These are phyloP conservation scores for Drusus annulatus DNA, from an alignment of 1,140 invertebrate species.

Conservation along the genomic window DNA sequence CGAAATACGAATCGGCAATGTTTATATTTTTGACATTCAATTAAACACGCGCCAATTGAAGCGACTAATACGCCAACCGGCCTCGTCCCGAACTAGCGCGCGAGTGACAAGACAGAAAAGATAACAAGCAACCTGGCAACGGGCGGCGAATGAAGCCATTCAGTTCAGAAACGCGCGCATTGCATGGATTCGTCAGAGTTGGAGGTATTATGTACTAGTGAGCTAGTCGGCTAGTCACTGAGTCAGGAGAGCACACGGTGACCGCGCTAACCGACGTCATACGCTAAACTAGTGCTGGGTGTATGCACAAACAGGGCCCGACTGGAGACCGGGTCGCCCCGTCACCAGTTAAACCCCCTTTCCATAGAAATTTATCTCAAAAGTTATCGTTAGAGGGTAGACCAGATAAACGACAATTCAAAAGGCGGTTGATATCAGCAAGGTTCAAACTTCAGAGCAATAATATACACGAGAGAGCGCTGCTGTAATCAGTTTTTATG, in stretches of 20 bases:
- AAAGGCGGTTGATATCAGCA: too few species aligned
- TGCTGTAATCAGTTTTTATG: too few species aligned
- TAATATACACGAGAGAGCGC: too few species aligned
- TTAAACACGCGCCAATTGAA: conserved; percentile 27
- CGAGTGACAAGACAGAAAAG: conserved; percentile 41
- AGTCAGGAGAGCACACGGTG: neutral
- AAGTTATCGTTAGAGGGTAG: neutral
- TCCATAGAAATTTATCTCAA: neutral
- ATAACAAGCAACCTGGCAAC: conserved; percentile 27
- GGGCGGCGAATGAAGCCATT: conserved; percentile 20
- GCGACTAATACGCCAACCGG: conserved; percentile 22
- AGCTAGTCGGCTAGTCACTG: neutral
- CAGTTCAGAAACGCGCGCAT: conserved; percentile 30
- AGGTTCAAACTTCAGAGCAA: too few species aligned
- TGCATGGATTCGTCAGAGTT: neutral
- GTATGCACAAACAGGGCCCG: neutral
- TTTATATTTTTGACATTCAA: conserved; percentile 25
- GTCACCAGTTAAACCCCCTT: neutral
- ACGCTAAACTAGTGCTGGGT: neutral
- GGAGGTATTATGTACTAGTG: conserved; percentile 13
- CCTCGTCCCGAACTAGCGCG: conserved; percentile 40
- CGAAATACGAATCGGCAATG: neutral
- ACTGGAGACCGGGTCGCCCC: neutral
- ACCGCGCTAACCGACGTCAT: conserved; percentile 26
- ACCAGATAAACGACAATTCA: neutral